Evolutionary conservation across 2,888 invertebrate genomes (phyloP).

Genomic region (Drosophila mulleri): DNA sequence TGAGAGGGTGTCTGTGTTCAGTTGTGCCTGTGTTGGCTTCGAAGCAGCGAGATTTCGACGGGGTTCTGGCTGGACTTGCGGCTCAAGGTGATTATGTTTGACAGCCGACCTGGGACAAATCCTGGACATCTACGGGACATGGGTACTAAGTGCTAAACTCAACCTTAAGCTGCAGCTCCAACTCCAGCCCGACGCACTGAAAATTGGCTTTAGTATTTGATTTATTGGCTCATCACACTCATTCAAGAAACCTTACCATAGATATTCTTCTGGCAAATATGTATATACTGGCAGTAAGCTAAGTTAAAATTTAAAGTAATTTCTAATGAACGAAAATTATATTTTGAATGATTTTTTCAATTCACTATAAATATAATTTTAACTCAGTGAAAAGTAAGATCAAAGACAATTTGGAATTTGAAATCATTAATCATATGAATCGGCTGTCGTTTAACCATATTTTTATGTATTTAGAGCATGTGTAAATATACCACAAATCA

Average conservation of each 20-base stretch:
- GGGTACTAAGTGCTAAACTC: constrained; percentile 56
- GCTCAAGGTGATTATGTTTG: constrained; percentile 78
- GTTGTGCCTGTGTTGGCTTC: background rate
- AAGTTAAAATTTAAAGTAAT: background rate
- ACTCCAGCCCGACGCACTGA: constrained; percentile 29
- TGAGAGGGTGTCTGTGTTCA: constrained; percentile 45
- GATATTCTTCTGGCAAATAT: background rate
- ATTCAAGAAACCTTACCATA: no score
- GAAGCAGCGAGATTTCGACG: background rate
- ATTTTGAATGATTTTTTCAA: background rate
- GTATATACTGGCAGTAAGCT: background rate
- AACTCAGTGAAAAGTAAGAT: background rate
- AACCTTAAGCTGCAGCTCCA: background rate
- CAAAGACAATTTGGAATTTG: background rate
- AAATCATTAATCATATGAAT: background rate
- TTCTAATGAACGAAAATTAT: background rate
- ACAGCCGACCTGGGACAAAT: constrained; percentile 76
- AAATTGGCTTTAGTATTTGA: constrained; percentile 59
- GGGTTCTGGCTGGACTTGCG: constrained; percentile 39
- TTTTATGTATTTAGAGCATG: background rate
- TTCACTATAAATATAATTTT: background rate
- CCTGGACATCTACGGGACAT: constrained; percentile 70
- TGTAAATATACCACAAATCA: background rate
- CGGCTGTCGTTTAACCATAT: background rate
- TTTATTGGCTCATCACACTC: constrained; percentile 48